Evolutionary conservation across 2,113 vertebrate species (phyloP).

Genomic region (Emydura subglobosa): DNA sequence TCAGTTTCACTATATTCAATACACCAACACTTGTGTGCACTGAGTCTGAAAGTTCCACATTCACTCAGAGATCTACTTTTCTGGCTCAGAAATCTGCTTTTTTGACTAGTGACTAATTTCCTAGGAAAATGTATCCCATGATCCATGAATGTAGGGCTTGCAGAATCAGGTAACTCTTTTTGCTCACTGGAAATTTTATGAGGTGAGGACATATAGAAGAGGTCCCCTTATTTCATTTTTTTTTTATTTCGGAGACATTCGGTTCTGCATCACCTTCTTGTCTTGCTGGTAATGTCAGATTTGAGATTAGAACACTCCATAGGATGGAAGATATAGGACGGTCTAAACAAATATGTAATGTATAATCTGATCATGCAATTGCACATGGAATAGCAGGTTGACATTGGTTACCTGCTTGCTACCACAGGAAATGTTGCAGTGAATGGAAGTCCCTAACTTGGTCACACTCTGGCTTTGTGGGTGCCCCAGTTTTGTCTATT

Average conservation of each 20-base stretch:
- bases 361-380: background rate
- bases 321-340: background rate
- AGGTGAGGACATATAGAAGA: background rate
- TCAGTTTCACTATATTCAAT: background rate
- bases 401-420: background rate
- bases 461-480: background rate
- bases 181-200: background rate
- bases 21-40: background rate
- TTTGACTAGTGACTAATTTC: background rate
- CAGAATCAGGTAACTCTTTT: background rate
- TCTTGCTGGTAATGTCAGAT: background rate
- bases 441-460: background rate
- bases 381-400: background rate
- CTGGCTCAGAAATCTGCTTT: background rate
- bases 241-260: background rate
- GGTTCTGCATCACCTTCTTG: background rate
- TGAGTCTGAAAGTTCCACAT: background rate
- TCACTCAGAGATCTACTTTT: background rate
- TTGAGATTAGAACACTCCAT: background rate
- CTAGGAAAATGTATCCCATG: fast-evolving
- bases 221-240: background rate
- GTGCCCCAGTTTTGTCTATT: background rate
- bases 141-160: background rate
- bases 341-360: background rate
- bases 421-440: background rate